A percentile compares a stretch with the other conserved stretches of the same genome.
Evolutionary conservation across 1,140 invertebrate species (phyloP).

Genomic region (Caenorhabditis remanei): DNA sequence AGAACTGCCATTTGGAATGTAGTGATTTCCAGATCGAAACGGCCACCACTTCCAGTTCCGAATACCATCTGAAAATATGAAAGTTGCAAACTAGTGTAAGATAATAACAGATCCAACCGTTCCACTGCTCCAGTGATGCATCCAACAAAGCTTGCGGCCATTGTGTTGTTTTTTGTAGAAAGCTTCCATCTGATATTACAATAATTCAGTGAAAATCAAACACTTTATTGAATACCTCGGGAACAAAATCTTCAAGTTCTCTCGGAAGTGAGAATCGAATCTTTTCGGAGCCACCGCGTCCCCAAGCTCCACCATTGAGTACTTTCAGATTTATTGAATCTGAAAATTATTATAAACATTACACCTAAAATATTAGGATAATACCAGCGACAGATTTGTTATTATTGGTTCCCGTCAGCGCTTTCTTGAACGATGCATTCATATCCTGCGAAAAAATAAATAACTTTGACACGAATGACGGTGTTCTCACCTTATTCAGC

Average conservation of each 20-base stretch:
- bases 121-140: slow-evolving; percentile 99
- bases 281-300: slow-evolving; percentile 82
- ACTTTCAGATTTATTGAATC: slow-evolving; percentile 85
- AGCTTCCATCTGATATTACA: slow-evolving; percentile 91
- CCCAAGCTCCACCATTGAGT: slow-evolving; percentile 98
- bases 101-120: slow-evolving; percentile 81
- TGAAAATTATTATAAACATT: slow-evolving; percentile 68
- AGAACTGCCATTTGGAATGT: slow-evolving; percentile 99
- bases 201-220: slow-evolving; percentile 78
- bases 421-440: slow-evolving; percentile 81
- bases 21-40: slow-evolving; percentile 97
- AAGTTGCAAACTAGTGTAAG: neutral
- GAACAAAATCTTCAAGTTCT: slow-evolving; percentile 24
- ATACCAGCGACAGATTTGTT: slow-evolving; percentile 66
- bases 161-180: slow-evolving; percentile 87
- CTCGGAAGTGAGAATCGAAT: slow-evolving; percentile 40
- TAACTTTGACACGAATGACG: neutral
- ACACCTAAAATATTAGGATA: slow-evolving; percentile 33
- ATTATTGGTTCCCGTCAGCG: slow-evolving; percentile 74
- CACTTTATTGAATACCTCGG: neutral
- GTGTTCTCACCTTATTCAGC: slow-evolving; percentile 85
- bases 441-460: slow-evolving; percentile 82
- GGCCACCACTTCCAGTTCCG: slow-evolving; percentile 86
- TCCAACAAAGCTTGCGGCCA: slow-evolving; percentile 98
- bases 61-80: slow-evolving; percentile 86